These are phyloP conservation scores for Oconnorella tubifera DNA, from an alignment of 2,888 invertebrate species.

Conservation along the genomic window DNA sequence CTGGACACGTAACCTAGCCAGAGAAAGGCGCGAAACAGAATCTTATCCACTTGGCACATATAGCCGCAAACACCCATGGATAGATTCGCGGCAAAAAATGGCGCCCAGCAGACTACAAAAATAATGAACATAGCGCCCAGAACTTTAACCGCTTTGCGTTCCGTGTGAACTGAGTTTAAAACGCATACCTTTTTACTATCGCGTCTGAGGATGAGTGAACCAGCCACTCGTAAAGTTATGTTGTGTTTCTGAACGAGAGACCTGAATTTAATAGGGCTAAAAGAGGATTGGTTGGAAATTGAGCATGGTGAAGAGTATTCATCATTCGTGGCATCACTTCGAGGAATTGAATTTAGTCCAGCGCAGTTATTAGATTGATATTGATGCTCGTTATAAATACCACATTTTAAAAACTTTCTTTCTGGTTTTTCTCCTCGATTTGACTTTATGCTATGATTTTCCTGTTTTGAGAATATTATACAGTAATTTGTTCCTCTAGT, in stretches of 20 bases:
- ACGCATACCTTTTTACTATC: slow-evolving; percentile 36
- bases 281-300: no score
- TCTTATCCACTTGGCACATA: slow-evolving; percentile 64
- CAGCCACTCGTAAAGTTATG: slow-evolving; percentile 47
- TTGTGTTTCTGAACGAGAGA: slow-evolving; percentile 48
- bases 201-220: slow-evolving; percentile 43
- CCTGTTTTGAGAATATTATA: no score
- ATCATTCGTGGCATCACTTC: no score
- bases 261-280: slow-evolving; percentile 30
- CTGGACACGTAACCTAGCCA: slow-evolving; percentile 55
- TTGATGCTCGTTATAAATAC: no score
- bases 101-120: slow-evolving; percentile 55
- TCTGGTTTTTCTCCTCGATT: no score
- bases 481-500: no score
- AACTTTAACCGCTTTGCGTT: slow-evolving; percentile 88
- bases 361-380: no score
- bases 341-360: no score
- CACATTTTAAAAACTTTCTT: no score
- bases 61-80: slow-evolving; percentile 71
- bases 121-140: slow-evolving; percentile 54
- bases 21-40: slow-evolving; percentile 47
- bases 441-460: no score
- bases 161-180: slow-evolving; percentile 66
- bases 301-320: no score
- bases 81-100: slow-evolving; percentile 60